Evolutionary conservation across 2,888 invertebrate genomes (phyloP), one percentile per base, ranked within the genome.

Genomic region (Plagodis dolabraria): DNA sequence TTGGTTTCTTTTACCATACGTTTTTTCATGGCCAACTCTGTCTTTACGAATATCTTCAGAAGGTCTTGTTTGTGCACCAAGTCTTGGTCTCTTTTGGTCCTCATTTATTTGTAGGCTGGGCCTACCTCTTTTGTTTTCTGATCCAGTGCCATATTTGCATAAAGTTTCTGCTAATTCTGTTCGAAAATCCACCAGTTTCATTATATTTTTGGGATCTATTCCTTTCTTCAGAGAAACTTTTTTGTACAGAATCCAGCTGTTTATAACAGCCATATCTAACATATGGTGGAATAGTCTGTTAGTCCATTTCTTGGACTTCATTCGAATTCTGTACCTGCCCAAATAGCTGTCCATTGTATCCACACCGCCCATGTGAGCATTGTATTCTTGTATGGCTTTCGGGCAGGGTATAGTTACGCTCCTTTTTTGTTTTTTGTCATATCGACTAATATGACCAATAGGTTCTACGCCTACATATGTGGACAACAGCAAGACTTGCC

Each of bases 191-290:
- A 71, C 75, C 70, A 76, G 73, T 63, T 72, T 71, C 69, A 74
- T 69, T 62, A 75, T 68, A 47, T 75, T 65, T 65, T 76, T 75
- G 60, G 61, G 68, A 60, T 60, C 58, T 66, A 67, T 72, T 72
- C 68, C 72, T 68, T 72, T 74, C 65, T 38, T 45, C 71, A 65
- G 71, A 68, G 71, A 74, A 68, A 68, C 64, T 48, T 76, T 76
- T 74, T 74, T 70, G 66, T 77, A 75, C 11, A 75, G 65, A 64
- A 77, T 70, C 76, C 76, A 78, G 61, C 75, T 64, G 70, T 79
- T 77, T 61, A 79, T 80, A 80, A 48, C n/a, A n/a, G n/a, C n/a
- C n/a, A n/a, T n/a, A n/a, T n/a, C n/a, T n/a, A n/a, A n/a, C n/a
- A n/a, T n/a, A 60, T 80, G 77, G 50, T 72, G 73, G 70, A 81